phyloP scores from a whole-genome alignment of 1,140 invertebrate species.

The Euglossa dilemma region DNA sequence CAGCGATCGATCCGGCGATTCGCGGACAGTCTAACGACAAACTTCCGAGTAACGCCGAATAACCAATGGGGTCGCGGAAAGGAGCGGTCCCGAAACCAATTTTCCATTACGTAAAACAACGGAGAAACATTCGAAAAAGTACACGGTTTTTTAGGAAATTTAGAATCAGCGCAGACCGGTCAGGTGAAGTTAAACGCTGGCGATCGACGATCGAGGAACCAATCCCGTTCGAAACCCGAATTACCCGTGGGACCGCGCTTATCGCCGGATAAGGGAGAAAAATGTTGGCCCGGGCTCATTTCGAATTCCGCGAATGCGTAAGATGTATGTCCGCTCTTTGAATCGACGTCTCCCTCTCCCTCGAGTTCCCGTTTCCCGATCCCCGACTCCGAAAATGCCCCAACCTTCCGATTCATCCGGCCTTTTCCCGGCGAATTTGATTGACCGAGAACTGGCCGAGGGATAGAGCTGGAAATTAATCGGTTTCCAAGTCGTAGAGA shows the following conservation, averaged over 20 bases:
- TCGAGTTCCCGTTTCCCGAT: not conserved
- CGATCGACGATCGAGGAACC: not conserved
- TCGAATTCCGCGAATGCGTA: constrained; percentile 16
- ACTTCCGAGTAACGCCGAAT: not conserved
- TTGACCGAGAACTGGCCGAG: not conserved
- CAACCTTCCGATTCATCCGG: not conserved
- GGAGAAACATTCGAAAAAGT: too few species aligned
- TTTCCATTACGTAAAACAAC: too few species aligned
- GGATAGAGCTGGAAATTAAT: constrained; percentile 13
- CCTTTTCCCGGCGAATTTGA: not conserved
- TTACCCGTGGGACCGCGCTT: constrained; percentile 3
- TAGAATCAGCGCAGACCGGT: too few species aligned
- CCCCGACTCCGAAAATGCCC: not conserved
- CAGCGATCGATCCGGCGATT: not conserved
- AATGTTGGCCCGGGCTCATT: constrained; percentile 1
- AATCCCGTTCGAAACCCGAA: not conserved
- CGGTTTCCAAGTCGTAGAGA: not conserved
- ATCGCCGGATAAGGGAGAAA: constrained; percentile 23
- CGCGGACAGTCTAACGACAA: not conserved
- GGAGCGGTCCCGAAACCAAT: too few species aligned
- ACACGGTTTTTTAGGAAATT: too few species aligned
- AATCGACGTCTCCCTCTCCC: constrained; percentile 1
- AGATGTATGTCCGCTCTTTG: constrained; percentile 6
- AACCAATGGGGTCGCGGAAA: too few species aligned
- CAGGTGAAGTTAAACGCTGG: not conserved